These are phyloP conservation scores for Antedon mediterranea DNA, from an alignment of 53 echinoderm and acorn worm species.

Conservation along the genomic window DNA sequence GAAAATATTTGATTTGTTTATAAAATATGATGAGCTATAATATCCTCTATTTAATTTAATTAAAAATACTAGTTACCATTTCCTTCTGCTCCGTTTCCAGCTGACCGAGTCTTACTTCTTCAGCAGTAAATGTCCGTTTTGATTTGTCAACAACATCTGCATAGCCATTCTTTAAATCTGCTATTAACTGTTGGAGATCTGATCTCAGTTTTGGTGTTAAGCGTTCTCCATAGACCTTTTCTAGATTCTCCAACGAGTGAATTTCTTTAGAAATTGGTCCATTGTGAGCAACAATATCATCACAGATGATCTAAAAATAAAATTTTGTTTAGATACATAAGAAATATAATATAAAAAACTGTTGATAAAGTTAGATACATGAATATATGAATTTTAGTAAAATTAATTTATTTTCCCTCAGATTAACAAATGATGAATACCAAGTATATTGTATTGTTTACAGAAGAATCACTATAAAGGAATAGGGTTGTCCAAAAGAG, in stretches of 20 bases:
- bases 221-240: constrained; percentile 33
- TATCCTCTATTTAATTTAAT: background rate
- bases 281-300: constrained; percentile 51
- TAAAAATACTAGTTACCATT: constrained; percentile 26
- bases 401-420: no score
- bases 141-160: constrained; percentile 58
- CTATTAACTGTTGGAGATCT: constrained; percentile 27
- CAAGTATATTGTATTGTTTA: no score
- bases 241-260: constrained; percentile 46
- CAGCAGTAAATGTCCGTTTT: constrained; percentile 16
- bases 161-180: constrained; percentile 53
- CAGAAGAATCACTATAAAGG: no score
- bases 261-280: constrained; percentile 48
- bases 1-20: no score
- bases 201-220: constrained; percentile 62
- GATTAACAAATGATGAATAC: no score
- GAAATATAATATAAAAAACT: no score
- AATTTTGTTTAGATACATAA: no score
- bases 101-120: constrained; percentile 45
- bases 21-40: no score
- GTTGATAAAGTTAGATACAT: no score
- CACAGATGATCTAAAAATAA: constrained; percentile 16
- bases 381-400: no score
- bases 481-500: no score
- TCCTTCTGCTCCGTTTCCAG: constrained; percentile 50